phyloP scores from a whole-genome alignment of 2,888 invertebrate genomes.

The Venusia cambrica region DNA sequence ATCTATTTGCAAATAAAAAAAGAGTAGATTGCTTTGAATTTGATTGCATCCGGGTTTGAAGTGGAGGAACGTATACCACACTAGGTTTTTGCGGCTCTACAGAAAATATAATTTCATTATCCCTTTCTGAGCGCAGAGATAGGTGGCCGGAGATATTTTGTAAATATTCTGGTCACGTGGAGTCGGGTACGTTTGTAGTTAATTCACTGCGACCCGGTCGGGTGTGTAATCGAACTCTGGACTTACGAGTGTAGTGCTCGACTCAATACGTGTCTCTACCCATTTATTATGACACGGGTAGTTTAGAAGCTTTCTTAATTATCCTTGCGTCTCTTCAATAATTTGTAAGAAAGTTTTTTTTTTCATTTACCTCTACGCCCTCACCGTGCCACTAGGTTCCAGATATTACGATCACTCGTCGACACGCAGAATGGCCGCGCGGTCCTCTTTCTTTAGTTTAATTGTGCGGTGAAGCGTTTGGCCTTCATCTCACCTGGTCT shows the following conservation, averaged over 20 bases:
- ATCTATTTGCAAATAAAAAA: not conserved
- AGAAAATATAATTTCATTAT: slow-evolving; percentile 38
- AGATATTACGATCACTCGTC: not conserved
- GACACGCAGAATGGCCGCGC: no score
- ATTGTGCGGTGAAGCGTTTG: no score
- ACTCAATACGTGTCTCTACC: slow-evolving; percentile 44
- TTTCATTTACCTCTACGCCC: slow-evolving; percentile 8
- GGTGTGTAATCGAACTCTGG: slow-evolving; percentile 58
- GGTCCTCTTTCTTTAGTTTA: no score
- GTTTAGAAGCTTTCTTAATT: slow-evolving; percentile 42
- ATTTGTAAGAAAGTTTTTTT: slow-evolving; percentile 12
- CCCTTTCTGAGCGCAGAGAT: slow-evolving; percentile 33
- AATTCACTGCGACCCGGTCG: slow-evolving; percentile 55
- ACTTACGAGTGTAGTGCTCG: slow-evolving; percentile 53
- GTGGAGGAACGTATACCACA: no score
- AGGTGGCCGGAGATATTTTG: slow-evolving; percentile 41
- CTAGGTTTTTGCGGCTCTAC: slow-evolving; percentile 23
- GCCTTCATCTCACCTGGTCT: no score
- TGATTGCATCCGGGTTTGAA: no score
- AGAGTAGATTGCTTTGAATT: not conserved
- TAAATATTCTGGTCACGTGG: slow-evolving; percentile 57
- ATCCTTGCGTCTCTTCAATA: slow-evolving; percentile 28
- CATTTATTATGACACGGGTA: slow-evolving; percentile 48
- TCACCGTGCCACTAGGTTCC: not conserved
- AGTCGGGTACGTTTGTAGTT: slow-evolving; percentile 53